Evolutionary conservation across 2,797 vertebrate genomes (phyloP).

Genomic region (Lagorchestes hirsutus): DNA sequence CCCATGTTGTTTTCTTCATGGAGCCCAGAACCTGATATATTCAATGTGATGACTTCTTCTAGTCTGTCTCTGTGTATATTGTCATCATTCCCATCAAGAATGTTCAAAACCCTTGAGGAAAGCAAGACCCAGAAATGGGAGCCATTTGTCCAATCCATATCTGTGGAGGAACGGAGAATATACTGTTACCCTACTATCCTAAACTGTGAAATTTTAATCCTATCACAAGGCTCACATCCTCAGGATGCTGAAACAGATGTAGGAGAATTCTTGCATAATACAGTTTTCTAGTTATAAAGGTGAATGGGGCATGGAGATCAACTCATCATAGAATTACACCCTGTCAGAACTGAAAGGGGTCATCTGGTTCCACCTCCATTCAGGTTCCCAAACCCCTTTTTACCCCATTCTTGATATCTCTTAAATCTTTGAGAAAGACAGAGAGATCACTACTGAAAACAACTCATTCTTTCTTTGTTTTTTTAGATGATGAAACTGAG

Average conservation of each 20-base stretch:
- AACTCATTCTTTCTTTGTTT: background rate
- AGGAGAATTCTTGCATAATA: background rate
- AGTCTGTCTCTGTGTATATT: rapidly evolving
- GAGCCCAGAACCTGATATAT: background rate
- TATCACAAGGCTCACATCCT: background rate
- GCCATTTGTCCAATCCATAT: background rate
- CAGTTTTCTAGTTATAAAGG: background rate
- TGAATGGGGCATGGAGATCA: background rate
- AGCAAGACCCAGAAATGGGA: rapidly evolving
- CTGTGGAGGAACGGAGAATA: background rate
- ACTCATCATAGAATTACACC: background rate
- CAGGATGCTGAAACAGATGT: background rate
- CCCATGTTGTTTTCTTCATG: background rate
- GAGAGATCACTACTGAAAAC: background rate
- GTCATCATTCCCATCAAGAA: background rate
- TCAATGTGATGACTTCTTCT: background rate
- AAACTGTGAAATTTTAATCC: background rate
- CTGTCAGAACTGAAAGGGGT: background rate
- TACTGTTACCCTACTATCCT: background rate
- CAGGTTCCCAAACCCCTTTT: background rate
- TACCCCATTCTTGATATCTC: background rate
- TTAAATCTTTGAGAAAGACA: background rate
- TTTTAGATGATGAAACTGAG: background rate
- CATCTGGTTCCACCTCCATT: background rate
- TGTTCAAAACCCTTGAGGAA: background rate